Evolutionary conservation across 2,797 vertebrate species (phyloP).

Genomic region (Paramormyrops hopkinsi): DNA sequence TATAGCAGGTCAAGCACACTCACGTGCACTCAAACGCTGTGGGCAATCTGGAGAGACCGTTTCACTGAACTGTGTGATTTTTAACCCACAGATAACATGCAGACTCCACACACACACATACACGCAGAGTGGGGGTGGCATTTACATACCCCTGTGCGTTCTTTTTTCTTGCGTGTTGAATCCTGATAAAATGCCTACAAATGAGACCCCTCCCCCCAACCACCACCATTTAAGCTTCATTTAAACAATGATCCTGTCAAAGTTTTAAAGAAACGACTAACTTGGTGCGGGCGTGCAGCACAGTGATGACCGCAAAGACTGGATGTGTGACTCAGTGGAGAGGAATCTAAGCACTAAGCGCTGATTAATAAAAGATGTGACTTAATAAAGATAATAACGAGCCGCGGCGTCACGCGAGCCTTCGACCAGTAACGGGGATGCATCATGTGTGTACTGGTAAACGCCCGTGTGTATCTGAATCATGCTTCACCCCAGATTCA

Average conservation of each 20-base stretch:
- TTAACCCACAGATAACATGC: background rate
- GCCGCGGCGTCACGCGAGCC: background rate
- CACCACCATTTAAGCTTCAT: background rate
- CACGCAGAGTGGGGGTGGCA: background rate
- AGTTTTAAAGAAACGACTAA: background rate
- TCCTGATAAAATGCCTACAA: background rate
- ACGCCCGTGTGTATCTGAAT: background rate
- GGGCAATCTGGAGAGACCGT: background rate
- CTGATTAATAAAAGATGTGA: conserved; percentile 4
- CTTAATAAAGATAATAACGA: background rate
- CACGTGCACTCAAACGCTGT: background rate
- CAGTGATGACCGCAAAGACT: too few relatives aligned
- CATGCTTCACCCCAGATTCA: background rate
- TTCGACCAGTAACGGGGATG: background rate
- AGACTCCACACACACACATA: background rate
- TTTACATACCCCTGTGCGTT: background rate
- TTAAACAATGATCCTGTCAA: background rate
- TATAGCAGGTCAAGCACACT: background rate
- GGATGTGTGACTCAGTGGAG: background rate
- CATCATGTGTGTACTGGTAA: background rate
- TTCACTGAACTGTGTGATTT: background rate
- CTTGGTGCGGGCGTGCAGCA: background rate
- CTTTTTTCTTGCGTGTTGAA: background rate
- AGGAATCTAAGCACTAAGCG: background rate
- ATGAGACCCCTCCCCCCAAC: background rate